These are phyloP conservation scores for Romanogobio albipinnatus DNA, from an alignment of 2,113 vertebrate genomes.

Conservation along the genomic window DNA sequence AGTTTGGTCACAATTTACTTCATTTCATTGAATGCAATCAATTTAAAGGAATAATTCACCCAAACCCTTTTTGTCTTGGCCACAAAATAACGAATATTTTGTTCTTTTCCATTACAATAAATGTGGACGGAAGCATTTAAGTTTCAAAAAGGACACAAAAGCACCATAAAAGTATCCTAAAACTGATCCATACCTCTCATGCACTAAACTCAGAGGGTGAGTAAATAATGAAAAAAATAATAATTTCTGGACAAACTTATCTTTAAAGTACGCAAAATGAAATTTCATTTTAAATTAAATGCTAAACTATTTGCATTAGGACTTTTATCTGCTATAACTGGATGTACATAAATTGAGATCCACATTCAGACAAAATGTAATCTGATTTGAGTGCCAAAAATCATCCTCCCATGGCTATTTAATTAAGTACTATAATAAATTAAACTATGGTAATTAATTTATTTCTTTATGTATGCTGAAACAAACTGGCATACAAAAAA, in stretches of 20 bases:
- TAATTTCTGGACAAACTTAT: background rate
- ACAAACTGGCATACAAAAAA: background rate
- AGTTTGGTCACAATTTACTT: background rate
- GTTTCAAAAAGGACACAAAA: background rate
- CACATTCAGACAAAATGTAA: background rate
- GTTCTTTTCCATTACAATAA: background rate
- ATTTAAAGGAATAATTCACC: background rate
- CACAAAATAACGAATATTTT: too few relatives aligned
- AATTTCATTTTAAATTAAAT: background rate
- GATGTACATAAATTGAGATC: background rate
- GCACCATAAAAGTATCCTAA: background rate
- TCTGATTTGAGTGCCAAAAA: background rate
- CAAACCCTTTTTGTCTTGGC: too few relatives aligned
- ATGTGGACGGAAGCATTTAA: background rate
- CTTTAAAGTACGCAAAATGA: background rate
- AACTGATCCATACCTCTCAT: background rate
- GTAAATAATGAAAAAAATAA: background rate
- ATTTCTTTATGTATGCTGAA: background rate
- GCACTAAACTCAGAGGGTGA: background rate
- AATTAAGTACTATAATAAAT: background rate
- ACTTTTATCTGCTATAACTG: background rate
- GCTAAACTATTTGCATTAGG: background rate
- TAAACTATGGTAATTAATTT: background rate
- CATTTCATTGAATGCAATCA: background rate
- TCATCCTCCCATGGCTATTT: background rate